Conservation (phyloP, 2,888 invertebrate genomes). For the Ornithoptera priamus region DNA sequence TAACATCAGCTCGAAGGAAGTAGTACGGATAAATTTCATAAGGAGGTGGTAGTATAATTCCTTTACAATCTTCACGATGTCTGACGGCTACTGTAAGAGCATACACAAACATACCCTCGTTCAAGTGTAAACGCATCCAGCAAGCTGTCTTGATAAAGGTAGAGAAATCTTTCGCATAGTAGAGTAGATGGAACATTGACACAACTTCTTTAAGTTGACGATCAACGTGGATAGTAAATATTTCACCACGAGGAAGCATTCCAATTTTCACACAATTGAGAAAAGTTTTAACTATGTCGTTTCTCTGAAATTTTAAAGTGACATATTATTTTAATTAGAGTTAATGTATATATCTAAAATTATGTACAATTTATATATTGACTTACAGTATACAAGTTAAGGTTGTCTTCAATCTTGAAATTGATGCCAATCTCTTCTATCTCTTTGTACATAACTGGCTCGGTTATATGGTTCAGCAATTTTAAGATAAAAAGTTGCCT, state of each 20-base stretch:
- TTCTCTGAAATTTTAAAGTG: conserved; percentile 62
- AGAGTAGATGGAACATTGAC: conserved; percentile 75
- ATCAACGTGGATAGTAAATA: conserved; percentile 73
- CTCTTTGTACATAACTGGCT: conserved; percentile 70
- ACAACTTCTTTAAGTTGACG: conserved; percentile 75
- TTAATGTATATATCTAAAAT: neutral
- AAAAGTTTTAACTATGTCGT: conserved; percentile 80
- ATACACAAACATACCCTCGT: conserved; percentile 81
- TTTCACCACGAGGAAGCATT: conserved; percentile 76
- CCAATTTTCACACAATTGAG: conserved; percentile 75
- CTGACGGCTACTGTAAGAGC: conserved; percentile 75
- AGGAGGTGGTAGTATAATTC: conserved; percentile 76
- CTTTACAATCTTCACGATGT: conserved; percentile 74
- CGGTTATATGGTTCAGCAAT: conserved; percentile 75
- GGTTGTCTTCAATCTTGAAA: conserved; percentile 66
- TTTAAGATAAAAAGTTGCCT: conserved; percentile 74
- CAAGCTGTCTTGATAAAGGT: conserved; percentile 74
- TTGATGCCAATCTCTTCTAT: conserved; percentile 63
- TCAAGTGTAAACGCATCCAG: conserved; percentile 75
- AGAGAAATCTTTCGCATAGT: conserved; percentile 75
- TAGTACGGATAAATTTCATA: conserved; percentile 83
- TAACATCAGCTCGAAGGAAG: conserved; percentile 84
- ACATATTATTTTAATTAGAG: neutral
- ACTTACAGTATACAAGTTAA: conserved; percentile 56
- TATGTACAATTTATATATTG: conserved; percentile 34